Evolutionary conservation across 2,888 invertebrate species (phyloP).

Genomic region (Hirtodrosophila histrioides): DNA sequence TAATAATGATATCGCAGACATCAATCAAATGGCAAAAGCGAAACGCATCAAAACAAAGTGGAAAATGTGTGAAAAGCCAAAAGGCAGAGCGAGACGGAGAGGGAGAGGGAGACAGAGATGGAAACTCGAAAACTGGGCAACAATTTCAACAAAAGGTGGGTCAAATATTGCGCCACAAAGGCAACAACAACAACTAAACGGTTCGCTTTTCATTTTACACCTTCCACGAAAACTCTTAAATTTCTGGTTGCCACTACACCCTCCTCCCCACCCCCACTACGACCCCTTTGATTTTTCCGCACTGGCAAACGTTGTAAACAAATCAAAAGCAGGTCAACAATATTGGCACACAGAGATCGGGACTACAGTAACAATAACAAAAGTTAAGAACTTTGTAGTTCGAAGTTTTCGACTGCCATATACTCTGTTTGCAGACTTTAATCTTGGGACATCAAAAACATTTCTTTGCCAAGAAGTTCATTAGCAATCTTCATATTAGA

Average conservation of each 20-base stretch:
- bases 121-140: slow-evolving; percentile 16
- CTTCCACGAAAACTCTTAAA: slow-evolving; percentile 55
- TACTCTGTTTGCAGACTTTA: too few relatives aligned
- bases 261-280: background rate
- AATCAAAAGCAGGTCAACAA: slow-evolving; percentile 73
- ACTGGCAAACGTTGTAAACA: slow-evolving; percentile 57
- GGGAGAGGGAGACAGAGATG: background rate
- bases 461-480: too few relatives aligned
- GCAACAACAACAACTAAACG: slow-evolving; percentile 42
- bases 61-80: slow-evolving; percentile 52
- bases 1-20: slow-evolving; percentile 51
- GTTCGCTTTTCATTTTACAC: slow-evolving; percentile 74
- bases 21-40: slow-evolving; percentile 50
- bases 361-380: slow-evolving; percentile 26
- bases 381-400: background rate
- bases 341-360: slow-evolving; percentile 62
- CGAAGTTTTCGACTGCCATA: too few relatives aligned
- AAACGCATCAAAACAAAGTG: slow-evolving; percentile 46
- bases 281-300: slow-evolving; percentile 11
- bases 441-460: too few relatives aligned
- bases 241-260: slow-evolving; percentile 3
- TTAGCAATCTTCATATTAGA: too few relatives aligned
- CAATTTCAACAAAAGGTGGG: slow-evolving; percentile 37
- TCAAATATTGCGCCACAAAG: slow-evolving; percentile 54
- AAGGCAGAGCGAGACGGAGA: background rate